phyloP scores from a whole-genome alignment of 2,113 vertebrate species.

The Leuciscus idus region DNA sequence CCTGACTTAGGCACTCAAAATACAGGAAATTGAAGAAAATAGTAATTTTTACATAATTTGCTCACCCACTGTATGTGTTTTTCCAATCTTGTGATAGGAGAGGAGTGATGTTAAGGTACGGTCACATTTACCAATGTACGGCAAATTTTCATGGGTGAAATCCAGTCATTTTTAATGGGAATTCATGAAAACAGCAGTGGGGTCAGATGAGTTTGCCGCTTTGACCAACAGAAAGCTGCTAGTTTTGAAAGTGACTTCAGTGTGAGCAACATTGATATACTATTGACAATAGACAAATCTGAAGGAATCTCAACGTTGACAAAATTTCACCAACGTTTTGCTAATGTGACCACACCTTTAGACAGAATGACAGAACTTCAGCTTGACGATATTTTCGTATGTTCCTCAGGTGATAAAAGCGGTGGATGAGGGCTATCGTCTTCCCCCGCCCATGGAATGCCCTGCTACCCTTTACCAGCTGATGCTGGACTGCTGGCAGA shows the following conservation, averaged over 20 bases:
- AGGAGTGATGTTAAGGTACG: background rate
- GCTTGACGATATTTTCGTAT: background rate
- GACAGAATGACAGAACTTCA: background rate
- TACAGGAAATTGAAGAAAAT: constrained; percentile 33
- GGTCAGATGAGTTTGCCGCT: background rate
- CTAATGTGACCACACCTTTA: background rate
- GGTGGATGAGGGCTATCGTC: constrained; percentile 95
- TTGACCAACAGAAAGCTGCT: background rate
- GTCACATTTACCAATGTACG: background rate
- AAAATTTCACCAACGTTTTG: too few species aligned
- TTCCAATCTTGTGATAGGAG: background rate
- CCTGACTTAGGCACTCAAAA: background rate
- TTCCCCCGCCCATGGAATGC: constrained; percentile 98
- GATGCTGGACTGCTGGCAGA: constrained; percentile 99
- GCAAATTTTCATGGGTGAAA: background rate
- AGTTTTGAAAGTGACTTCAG: background rate
- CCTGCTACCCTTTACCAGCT: constrained; percentile 96
- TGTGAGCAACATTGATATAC: background rate
- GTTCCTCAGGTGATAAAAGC: constrained; percentile 92
- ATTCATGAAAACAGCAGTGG: background rate
- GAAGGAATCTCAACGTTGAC: too few species aligned
- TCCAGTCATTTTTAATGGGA: background rate
- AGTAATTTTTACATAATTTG: background rate
- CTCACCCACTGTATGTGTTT: background rate
- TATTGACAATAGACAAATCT: background rate